Percentiles rank a stretch among this genome's conserved stretches.
phyloP scores from a whole-genome alignment of 2,113 vertebrate species.

The Atherinomorus stipes region DNA sequence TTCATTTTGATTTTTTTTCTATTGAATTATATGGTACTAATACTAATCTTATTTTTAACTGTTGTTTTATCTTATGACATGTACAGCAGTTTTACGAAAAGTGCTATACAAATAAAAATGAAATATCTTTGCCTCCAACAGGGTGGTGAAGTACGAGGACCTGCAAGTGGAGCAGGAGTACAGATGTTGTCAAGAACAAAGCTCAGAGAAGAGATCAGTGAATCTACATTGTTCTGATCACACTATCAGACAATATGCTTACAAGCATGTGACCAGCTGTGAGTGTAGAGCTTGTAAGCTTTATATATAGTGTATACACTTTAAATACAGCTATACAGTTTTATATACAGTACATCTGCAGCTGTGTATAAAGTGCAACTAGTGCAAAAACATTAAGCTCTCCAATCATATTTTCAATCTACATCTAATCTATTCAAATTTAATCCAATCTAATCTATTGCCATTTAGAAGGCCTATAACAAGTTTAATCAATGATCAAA shows the following conservation, averaged over 20 bases:
- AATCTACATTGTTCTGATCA: conserved; percentile 42
- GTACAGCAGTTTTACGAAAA: no score
- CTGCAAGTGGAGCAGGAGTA: conserved; percentile 48
- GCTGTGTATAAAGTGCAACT: no score
- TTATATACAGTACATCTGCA: no score
- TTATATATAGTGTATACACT: no score
- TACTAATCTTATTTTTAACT: no score
- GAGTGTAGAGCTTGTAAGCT: conserved; percentile 35
- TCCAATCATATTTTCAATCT: background rate
- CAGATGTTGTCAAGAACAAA: conserved; percentile 25
- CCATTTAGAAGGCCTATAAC: no score
- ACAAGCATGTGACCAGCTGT: conserved; percentile 62
- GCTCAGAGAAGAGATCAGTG: conserved; percentile 9
- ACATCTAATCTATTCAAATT: background rate
- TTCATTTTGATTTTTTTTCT: no score
- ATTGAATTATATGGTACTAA: no score
- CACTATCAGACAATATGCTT: conserved; percentile 1
- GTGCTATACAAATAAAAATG: no score
- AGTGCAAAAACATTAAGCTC: background rate
- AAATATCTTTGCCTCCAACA: conserved; percentile 13
- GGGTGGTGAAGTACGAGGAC: conserved; percentile 1
- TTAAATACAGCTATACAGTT: no score
- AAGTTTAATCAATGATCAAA: no score
- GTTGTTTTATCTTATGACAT: no score
- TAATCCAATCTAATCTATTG: background rate